Conservation (phyloP, 2,797 vertebrate species). For the Enteromius anoplus region DNA sequence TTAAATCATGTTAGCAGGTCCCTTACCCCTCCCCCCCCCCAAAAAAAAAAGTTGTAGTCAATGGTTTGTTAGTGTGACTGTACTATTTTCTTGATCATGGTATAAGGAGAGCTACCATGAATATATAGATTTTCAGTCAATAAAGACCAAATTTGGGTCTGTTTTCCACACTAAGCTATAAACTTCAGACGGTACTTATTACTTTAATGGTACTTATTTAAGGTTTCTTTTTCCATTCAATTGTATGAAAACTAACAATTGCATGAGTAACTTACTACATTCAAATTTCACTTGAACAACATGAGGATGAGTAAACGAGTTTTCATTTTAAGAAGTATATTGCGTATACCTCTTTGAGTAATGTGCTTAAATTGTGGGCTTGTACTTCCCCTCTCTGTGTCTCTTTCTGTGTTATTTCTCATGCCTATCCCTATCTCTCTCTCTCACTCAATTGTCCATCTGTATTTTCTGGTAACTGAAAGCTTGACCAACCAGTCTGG, state of each 20-base stretch:
- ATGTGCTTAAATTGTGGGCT: not conserved
- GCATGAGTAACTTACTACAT: not conserved
- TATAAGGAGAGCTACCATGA: not conserved
- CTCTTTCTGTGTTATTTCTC: conserved; percentile 48
- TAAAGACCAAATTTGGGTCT: not conserved
- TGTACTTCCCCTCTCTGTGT: not conserved
- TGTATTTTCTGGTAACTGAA: conserved; percentile 56
- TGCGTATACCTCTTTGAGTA: not conserved
- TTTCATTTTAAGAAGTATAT: not conserved
- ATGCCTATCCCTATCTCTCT: conserved; percentile 44
- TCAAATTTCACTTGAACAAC: not conserved
- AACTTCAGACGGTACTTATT: not conserved
- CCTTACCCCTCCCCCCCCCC: too few species aligned
- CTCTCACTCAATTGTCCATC: conserved; percentile 49
- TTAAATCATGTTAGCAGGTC: too few species aligned
- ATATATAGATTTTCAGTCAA: not conserved
- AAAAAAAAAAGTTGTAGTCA: too few species aligned
- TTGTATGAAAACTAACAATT: not conserved
- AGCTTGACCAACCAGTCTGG: conserved; percentile 67
- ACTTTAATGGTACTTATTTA: not conserved
- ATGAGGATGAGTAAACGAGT: not conserved
- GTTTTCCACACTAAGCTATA: not conserved
- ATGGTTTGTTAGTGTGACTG: too few species aligned
- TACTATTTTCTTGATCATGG: not conserved
- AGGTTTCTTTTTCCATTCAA: too few species aligned